Conservation (phyloP, 2,888 invertebrate species). For the Drosophila colorata region DNA sequence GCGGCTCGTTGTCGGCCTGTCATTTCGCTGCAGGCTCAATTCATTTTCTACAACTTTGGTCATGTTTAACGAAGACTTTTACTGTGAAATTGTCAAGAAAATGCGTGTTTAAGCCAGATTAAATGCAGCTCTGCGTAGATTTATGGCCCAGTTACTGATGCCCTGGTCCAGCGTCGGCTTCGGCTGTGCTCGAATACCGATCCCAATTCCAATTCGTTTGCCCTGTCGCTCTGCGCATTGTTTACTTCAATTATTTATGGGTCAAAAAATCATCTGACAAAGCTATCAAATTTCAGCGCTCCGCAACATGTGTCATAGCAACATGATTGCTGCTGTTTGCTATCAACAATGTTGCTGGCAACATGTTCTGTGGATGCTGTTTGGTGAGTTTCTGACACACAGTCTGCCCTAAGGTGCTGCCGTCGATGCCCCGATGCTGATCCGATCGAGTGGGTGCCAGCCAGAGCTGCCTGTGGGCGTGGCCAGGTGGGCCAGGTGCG, state of each 20-base stretch:
- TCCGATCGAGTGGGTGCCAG: conserved; percentile 61
- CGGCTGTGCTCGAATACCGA: conserved; percentile 1
- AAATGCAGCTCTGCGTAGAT: conserved; percentile 69
- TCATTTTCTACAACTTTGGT: conserved; percentile 40
- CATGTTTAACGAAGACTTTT: conserved; percentile 60
- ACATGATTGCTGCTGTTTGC: conserved; percentile 11
- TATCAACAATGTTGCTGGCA: conserved; percentile 30
- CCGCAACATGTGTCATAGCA: conserved; percentile 31
- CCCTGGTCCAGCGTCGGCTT: background rate
- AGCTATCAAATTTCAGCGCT: conserved; percentile 58
- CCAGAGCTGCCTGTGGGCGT: conserved; percentile 47
- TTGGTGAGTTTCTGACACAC: conserved; percentile 37
- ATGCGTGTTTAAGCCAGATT: conserved; percentile 80
- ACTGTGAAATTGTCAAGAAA: conserved; percentile 81
- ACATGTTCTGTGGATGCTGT: conserved; percentile 49
- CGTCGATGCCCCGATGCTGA: conserved; percentile 9
- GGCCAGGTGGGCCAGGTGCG: conserved; percentile 60
- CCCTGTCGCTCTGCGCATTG: conserved; percentile 55
- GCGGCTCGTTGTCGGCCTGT: conserved; percentile 54
- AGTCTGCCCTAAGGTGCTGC: conserved; percentile 1
- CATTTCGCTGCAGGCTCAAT: conserved; percentile 54
- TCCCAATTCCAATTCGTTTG: conserved; percentile 58
- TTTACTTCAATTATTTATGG: conserved; percentile 77
- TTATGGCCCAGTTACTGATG: conserved; percentile 50
- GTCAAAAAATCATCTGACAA: conserved; percentile 56